Evolutionary conservation across 2,888 invertebrate genomes (phyloP), one percentile per base, ranked within the genome.

Genomic region (Gonocerus acuteangulatus): DNA sequence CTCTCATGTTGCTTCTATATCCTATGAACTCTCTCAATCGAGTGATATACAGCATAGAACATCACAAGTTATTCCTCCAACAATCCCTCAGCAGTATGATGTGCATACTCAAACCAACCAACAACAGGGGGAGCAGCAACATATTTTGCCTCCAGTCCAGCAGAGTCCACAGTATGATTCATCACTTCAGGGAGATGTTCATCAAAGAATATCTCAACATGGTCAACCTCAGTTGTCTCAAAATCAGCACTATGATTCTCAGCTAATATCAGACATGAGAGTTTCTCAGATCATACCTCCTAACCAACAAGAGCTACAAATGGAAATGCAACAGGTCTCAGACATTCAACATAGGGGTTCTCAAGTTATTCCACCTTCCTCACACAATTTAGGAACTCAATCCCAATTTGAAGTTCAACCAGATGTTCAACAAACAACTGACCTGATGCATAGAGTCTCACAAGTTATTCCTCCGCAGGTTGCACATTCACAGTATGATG

Each of bases 371-470:
- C 23, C 52, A 18, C 54, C 61, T 32, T 15, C 57, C 16, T 42
- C 58, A 16, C 27, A n/a, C 6, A 7, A 34, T 22, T 27, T 51
- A 13, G 39, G 19, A 22, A 7, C 13, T 44, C 36, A 19, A 3
- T 9, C 44, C 22, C 54, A 4, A 9, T 27, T 27, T 27, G 27
- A 27, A 27, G 27, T 27, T 27, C 9, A 4, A 13, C 39, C 4
- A 39, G 39, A 39, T n/a, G 13, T 16, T 39, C 42, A 54, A 23
- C 57, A 45, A 11, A 9, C 76, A 60, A 15, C 76, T 61, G 72
- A 75, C 1, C 71, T 79, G 7, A 72, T 71, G 18, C 81, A 82
- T 66, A 49, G 63, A 52, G 34, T 65, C 27, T 62, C 65, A n/a
- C 56, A 60, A 36, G 58, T 64, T 34, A 56, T 52, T 19, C 62